These are phyloP conservation scores for Lampris megalopsis DNA, from an alignment of 2,113 vertebrate genomes.

Conservation along the genomic window DNA sequence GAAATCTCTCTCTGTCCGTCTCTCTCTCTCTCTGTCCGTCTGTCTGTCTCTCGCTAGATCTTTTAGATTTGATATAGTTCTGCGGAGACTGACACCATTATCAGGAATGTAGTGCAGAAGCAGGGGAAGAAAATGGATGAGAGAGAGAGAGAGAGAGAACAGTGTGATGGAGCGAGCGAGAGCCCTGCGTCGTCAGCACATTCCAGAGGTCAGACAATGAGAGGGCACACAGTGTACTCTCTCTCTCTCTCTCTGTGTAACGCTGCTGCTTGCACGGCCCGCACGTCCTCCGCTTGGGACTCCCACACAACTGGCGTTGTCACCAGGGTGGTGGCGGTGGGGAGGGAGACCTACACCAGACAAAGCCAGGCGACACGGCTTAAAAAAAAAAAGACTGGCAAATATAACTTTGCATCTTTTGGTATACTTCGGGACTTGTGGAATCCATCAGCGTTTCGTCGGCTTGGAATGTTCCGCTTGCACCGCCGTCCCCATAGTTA, in stretches of 20 bases:
- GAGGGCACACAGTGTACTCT: conserved; percentile 76
- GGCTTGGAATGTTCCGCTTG: conserved; percentile 18
- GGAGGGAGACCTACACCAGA: no score
- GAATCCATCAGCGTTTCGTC: not conserved
- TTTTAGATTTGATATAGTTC: no score
- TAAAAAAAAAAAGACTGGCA: no score
- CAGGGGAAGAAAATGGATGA: conserved; percentile 25
- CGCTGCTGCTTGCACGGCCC: conserved; percentile 58
- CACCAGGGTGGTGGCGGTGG: no score
- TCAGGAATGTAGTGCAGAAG: no score
- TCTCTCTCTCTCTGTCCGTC: not conserved
- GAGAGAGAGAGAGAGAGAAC: conserved; percentile 58
- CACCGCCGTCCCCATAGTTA: conserved; percentile 25
- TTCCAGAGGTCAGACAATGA: conserved; percentile 79
- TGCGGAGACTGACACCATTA: no score
- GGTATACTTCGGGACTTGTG: not conserved
- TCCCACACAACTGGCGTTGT: not conserved
- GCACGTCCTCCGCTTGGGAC: conserved; percentile 45
- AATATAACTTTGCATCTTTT: not conserved
- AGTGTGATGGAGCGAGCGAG: conserved; percentile 72
- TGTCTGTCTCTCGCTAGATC: conserved; percentile 38
- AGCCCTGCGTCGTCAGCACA: conserved; percentile 78
- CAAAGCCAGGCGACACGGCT: no score
- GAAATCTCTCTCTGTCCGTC: conserved; percentile 19
- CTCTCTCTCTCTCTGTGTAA: conserved; percentile 16